Base-by-base conservation (phyloP, 2,888 invertebrate species). In the Branchipolynoe longqiensis region DNA sequence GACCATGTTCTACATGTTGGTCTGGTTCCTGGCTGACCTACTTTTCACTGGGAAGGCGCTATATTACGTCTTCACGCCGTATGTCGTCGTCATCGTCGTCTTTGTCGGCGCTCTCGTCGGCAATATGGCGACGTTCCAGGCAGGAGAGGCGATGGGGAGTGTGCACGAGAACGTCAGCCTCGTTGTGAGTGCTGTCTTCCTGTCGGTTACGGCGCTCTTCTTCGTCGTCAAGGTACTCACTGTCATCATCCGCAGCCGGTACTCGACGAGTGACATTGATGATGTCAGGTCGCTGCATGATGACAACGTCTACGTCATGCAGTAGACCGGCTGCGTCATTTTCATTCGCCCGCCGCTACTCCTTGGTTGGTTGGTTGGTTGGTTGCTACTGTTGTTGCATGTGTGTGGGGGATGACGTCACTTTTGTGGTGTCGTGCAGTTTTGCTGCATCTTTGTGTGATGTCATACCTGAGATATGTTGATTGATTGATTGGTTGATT, bases 1-100 rank as follows among this genome's bases (percentile, higher is more conserved):
- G 14, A 78, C 48, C 78, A 78, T 78, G 78, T 78, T 78, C 78
- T 78, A 78, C 78, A 78, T 78, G 78, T 48, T 78, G 41, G 48
- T 78, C 0, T 78, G 78, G 78, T 48, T 54, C 41, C 8, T 78
- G 18, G 6, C 48, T 6, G 78, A 78, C 31, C 22, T 78, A 14
- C 8, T 41, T 33, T 78, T 78, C 78, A 78, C 48, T 0, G 4
- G 31, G 78, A 78, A 54, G 78, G 25, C 28, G 12, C 78, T 78
- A 1, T 78, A 78, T 48, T 78, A 48, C 48, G 48, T 78, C 78
- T 78, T 25, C 48, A n/a, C 48, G 41, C 78, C 78, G 28, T 78
- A 78, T 28, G 6, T 78, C 25, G 48, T 78, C 6, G 78, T 78
- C 3, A 22, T 28, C 2, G 78, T 78, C 1, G 18, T 48, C 31